Conservation (phyloP, 53 echinoderm and acorn worm species). For the Echinometra lucunter region DNA sequence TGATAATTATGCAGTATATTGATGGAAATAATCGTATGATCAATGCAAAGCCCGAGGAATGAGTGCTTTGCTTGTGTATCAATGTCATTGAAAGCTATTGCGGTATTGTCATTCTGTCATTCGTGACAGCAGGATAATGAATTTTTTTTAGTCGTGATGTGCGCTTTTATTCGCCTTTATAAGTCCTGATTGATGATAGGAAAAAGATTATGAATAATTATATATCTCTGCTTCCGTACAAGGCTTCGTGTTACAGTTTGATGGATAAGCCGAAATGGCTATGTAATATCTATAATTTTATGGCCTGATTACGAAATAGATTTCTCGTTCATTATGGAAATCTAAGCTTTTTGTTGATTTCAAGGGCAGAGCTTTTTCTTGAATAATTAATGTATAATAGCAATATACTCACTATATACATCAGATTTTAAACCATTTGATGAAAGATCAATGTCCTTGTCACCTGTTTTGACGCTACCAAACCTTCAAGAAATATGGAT, state of each 20-base stretch:
- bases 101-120: constrained; percentile 1
- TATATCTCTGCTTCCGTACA: neutral
- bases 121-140: neutral
- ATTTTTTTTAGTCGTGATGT: neutral
- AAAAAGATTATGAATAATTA: neutral
- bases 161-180: neutral
- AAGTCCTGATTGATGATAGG: neutral
- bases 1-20: neutral
- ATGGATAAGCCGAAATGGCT: neutral
- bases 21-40: neutral
- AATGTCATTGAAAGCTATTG: neutral
- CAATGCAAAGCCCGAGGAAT: neutral
- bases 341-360: neutral
- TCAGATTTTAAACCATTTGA: neutral
- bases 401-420: neutral
- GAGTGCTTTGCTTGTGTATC: neutral
- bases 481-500: neutral
- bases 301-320: neutral
- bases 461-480: neutral
- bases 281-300: neutral
- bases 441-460: neutral
- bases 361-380: neutral
- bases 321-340: neutral
- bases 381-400: neutral
- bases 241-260: neutral